Evolutionary conservation across 2,113 vertebrate genomes (phyloP).

Genomic region (Sciurus niger): DNA sequence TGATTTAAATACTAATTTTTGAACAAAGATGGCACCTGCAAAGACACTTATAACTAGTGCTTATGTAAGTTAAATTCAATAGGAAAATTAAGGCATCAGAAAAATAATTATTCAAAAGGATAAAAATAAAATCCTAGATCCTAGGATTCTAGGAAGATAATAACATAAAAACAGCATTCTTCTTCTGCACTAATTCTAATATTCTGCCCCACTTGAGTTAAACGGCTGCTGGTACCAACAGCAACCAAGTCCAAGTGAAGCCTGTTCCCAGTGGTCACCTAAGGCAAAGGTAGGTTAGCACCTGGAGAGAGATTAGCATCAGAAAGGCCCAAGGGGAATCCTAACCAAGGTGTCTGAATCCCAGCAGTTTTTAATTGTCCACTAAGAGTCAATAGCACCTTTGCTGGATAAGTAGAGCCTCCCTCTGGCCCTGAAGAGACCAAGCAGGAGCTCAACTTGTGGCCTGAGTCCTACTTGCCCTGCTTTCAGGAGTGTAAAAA

Average conservation of each 20-base stretch:
- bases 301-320: neutral
- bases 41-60: neutral
- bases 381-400: neutral
- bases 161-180: neutral
- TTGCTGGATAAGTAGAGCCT: neutral
- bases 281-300: neutral
- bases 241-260: neutral
- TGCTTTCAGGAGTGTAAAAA: neutral
- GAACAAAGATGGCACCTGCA: neutral
- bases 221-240: neutral
- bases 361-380: neutral
- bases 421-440: neutral
- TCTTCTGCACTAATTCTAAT: neutral
- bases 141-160: neutral
- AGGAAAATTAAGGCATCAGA: neutral
- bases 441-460: neutral
- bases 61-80: conserved; percentile 33
- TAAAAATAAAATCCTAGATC: neutral
- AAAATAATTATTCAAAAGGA: conserved; percentile 14
- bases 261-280: too few relatives aligned
- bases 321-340: neutral
- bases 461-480: neutral
- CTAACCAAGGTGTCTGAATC: neutral
- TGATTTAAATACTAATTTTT: neutral
- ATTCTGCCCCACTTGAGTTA: neutral